Conservation (phyloP, 92 coral and sea anemone species). For the Desmophyllum pertusum region DNA sequence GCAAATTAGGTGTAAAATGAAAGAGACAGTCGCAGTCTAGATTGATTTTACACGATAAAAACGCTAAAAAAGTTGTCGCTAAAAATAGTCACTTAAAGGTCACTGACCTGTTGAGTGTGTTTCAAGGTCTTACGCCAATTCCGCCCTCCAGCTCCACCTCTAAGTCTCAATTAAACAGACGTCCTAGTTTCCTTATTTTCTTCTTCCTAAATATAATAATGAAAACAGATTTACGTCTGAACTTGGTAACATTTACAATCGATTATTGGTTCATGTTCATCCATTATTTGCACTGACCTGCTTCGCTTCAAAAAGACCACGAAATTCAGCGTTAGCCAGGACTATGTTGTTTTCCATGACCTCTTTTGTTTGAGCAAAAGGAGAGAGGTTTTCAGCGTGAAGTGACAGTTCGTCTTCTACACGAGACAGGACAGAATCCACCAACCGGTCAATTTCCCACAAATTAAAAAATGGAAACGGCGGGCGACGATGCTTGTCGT, state of each 20-base stretch:
- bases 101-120: too few relatives aligned
- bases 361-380: neutral
- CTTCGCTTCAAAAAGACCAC: neutral
- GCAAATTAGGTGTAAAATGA: too few relatives aligned
- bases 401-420: neutral
- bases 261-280: too few relatives aligned
- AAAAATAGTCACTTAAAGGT: too few relatives aligned
- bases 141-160: slow-evolving; percentile 14
- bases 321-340: neutral
- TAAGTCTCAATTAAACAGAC: slow-evolving; percentile 7
- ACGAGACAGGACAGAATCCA: neutral
- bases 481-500: neutral
- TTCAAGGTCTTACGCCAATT: neutral
- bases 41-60: neutral
- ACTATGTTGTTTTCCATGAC: neutral
- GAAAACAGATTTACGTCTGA: too few relatives aligned
- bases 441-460: neutral
- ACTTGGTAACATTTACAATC: too few relatives aligned
- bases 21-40: too few relatives aligned
- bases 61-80: too few relatives aligned
- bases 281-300: neutral
- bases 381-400: neutral
- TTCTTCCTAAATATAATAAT: neutral
- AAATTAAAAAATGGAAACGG: neutral
- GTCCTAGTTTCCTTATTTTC: neutral